Evolutionary conservation across 2,888 invertebrate species (phyloP), one percentile per base, ranked within the genome.

Genomic region (Autographa gamma): DNA sequence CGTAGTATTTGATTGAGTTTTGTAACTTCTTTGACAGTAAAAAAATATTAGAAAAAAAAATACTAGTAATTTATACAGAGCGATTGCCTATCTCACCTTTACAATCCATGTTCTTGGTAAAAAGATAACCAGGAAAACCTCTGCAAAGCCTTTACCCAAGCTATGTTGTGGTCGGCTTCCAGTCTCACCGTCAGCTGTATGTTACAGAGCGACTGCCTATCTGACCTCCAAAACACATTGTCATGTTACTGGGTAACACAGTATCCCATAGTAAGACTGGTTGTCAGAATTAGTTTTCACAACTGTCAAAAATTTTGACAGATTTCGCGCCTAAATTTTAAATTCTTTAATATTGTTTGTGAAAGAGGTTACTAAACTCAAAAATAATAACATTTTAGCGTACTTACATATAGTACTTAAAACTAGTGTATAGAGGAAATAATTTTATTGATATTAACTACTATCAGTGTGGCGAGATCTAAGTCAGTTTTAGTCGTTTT

Each of bases 381-480:
- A 41, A 38, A 43, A 64, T 43, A 63, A 58, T 31, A 19, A 32
- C n/a, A 43, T 58, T 68, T 31, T 60, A 62, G 54, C 54, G 59
- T 32, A 59, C 16, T 8, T 59, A 32, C 31, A 58, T 52, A 60
- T 38, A 60, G 38, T 38, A 18, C 16, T 5, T 60, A 52, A 38
- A 38, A 38, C 54, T 83, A 83, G 73, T 38, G 32, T 63, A 62
- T 73, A 76, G 65, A 41, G 41, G 65, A 65, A 74, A 69, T 69
- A 72, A 76, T 77, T 81, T 80, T 70, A 80, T 70, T 74, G 56
- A 63, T 61, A 60, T 65, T 41, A 25, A 1, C 25, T 25, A 79
- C 74, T 81, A 74, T 74, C 77, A 73, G 83, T 73, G 72, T 80
- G 73, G 71, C 67, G 61, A 19, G 71, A 71, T 68, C 69, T 73